A percentile compares a stretch with the other conserved stretches of the same genome.
Conservation (phyloP, 2,113 vertebrate species). For the Protobothrops flavoviridis region DNA sequence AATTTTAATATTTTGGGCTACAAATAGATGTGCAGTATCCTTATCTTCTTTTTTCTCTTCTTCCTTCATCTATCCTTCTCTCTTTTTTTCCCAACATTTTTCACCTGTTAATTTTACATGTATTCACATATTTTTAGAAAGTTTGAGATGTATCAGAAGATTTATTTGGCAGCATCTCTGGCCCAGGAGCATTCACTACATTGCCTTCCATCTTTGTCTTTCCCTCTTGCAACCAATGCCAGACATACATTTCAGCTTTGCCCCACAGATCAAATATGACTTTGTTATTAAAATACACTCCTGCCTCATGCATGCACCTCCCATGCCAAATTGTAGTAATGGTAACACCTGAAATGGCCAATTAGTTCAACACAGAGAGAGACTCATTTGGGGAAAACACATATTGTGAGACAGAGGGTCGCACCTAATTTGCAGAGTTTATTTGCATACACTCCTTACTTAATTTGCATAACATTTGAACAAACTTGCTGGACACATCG, state of each 20-base stretch:
- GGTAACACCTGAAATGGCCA: not conserved
- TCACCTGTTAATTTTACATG: not conserved
- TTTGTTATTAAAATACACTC: not conserved
- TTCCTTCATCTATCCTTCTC: not conserved
- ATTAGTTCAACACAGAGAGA: not conserved
- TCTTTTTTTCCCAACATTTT: not conserved
- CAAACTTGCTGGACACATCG: not conserved
- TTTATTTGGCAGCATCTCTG: not conserved
- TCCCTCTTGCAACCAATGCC: not conserved
- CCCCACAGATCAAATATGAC: not conserved
- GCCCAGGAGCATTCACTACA: not conserved
- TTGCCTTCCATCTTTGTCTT: not conserved
- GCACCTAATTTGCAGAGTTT: constrained; percentile 12
- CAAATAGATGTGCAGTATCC: not conserved
- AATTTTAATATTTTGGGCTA: not conserved
- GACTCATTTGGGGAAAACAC: not conserved
- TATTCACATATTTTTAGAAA: not conserved
- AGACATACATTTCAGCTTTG: not conserved
- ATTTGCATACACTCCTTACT: not conserved
- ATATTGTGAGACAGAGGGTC: constrained; percentile 13
- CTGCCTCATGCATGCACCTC: not conserved
- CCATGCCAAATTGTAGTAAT: not conserved
- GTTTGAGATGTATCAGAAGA: not conserved
- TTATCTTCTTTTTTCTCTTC: not conserved
- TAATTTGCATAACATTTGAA: constrained; percentile 23